These are phyloP conservation scores for Coenonympha glycerion DNA, from an alignment of 2,888 invertebrate species.

Conservation along the genomic window DNA sequence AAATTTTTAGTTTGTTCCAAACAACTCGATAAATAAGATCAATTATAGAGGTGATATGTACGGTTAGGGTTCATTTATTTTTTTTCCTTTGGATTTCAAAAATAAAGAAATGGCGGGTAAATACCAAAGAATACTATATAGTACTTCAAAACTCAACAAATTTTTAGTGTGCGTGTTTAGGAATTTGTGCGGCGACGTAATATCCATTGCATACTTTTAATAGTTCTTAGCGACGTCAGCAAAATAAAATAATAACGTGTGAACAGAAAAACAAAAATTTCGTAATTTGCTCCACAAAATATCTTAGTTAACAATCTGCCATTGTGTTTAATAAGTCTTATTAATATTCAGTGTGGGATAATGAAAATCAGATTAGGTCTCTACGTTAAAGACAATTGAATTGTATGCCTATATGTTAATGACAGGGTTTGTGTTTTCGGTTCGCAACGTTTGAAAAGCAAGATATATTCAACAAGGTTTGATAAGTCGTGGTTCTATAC, in stretches of 20 bases:
- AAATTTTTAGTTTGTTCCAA: too few relatives aligned
- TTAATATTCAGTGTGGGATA: conserved; percentile 21
- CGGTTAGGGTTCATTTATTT: too few relatives aligned
- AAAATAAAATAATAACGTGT: neutral
- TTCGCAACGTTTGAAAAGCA: conserved; percentile 12
- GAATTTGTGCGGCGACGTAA: neutral
- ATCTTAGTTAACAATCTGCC: conserved; percentile 18
- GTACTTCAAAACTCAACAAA: too few relatives aligned
- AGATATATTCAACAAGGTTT: conserved; percentile 1
- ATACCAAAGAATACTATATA: too few relatives aligned
- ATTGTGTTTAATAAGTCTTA: conserved; percentile 22
- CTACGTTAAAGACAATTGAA: conserved; percentile 17
- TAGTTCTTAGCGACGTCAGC: neutral
- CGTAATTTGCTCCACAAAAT: conserved; percentile 23
- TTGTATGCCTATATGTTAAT: conserved; percentile 18
- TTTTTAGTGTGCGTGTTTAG: too few relatives aligned
- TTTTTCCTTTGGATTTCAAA: too few relatives aligned
- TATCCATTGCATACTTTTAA: neutral
- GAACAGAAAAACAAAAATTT: conserved; percentile 17
- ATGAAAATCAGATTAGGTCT: conserved; percentile 22
- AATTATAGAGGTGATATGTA: too few relatives aligned
- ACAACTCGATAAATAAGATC: too few relatives aligned
- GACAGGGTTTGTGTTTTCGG: conserved; percentile 14
- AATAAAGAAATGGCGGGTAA: too few relatives aligned
- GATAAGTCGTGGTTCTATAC: too few relatives aligned